Base-by-base conservation (phyloP, 2,888 invertebrate genomes). In the Zeuzera pyrina region DNA sequence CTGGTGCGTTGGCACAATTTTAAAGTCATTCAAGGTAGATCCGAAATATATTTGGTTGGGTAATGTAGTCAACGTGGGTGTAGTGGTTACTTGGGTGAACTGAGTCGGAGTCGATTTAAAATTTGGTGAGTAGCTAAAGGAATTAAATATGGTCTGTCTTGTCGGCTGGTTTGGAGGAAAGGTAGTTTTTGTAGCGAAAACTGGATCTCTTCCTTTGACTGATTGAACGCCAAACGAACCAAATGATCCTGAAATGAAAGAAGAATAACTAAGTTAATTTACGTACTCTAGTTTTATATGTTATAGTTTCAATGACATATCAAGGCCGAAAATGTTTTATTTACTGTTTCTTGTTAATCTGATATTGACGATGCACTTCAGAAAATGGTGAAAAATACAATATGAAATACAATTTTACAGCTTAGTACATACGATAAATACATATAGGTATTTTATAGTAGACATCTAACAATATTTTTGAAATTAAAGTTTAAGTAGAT, bases 221-320 rank as follows among this genome's bases (percentile, higher is more conserved):
- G 85, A 72, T 29, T 86, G 85, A 35, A 87, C 70, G n/a, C 87
- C 87, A 43, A 86, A 87, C 10, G 85, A 77, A 45, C 85, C 85
- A 55, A 88, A 88, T 34, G 87, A 79, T 41, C 88, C 88, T 67
- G 68, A 25, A 25, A 11, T 8, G 8, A 11, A 31, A 16, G 3
- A n/a, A n/a, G n/a, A n/a, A n/a, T n/a, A n/a, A n/a, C n/a, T 11
- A 13, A 6, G 5, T 19, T 19, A 19, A 19, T 19, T 4, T 19
- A 6, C 19, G 8, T 19, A 19, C n/a, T n/a, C n/a, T n/a, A n/a
- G n/a, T n/a, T n/a, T n/a, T n/a, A n/a, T n/a, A n/a, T n/a, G n/a
- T n/a, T n/a, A n/a, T n/a, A n/a, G n/a, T n/a, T n/a, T n/a, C n/a
- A n/a, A n/a, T n/a, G n/a, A n/a, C n/a, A n/a, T n/a, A n/a, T n/a